Conservation (phyloP, 2,888 invertebrate species). For the Tachina grossa region DNA sequence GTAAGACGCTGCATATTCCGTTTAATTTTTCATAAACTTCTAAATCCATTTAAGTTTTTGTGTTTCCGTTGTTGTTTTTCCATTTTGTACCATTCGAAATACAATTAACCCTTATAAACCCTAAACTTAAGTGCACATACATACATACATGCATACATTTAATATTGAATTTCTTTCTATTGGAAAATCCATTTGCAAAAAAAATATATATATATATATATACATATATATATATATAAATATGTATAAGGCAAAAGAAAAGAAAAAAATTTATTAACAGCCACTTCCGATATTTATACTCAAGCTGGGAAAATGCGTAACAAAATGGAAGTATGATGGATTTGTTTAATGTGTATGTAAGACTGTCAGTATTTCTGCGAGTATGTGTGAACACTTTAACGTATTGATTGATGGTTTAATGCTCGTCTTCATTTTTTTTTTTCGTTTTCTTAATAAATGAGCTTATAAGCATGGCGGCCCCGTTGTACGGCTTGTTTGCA, state of each 20-base stretch:
- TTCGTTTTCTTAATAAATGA: neutral
- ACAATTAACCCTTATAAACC: conserved; percentile 61
- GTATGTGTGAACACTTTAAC: conserved; percentile 31
- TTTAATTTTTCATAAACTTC: conserved; percentile 26
- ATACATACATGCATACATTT: neutral
- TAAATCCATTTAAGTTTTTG: conserved; percentile 47
- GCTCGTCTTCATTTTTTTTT: conserved; percentile 6
- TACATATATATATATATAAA: no score
- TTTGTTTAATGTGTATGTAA: conserved; percentile 15
- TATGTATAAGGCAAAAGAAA: no score
- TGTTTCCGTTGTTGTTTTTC: conserved; percentile 22
- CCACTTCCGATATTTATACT: conserved; percentile 53
- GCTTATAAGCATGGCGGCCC: conserved; percentile 2
- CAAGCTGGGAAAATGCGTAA: conserved; percentile 35
- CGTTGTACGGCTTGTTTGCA: neutral
- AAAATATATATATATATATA: no score
- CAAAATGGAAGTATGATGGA: conserved; percentile 28
- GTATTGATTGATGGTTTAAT: conserved; percentile 65
- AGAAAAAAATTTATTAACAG: conserved; percentile 34
- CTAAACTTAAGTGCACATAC: conserved; percentile 20
- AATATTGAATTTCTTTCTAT: conserved; percentile 13
- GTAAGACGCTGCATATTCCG: neutral
- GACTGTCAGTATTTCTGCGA: neutral
- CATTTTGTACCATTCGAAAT: conserved; percentile 40
- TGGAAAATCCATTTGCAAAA: conserved; percentile 45